Base-by-base conservation (phyloP, 1,140 invertebrate species). In the Diprion similis region DNA sequence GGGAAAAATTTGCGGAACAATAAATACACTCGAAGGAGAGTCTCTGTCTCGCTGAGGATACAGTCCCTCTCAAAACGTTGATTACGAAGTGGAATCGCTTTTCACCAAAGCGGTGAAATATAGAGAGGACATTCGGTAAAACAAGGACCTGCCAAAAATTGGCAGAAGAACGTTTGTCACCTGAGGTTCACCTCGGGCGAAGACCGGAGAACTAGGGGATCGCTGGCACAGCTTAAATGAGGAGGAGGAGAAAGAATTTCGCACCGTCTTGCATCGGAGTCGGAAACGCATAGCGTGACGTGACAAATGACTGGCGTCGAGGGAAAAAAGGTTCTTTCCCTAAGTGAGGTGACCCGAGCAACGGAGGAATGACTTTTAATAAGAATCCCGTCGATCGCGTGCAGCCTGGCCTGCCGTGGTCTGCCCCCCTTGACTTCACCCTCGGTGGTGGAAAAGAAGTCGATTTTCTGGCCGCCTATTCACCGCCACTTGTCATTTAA, bases 221-320 rank as follows among this genome's bases (percentile, higher is more conserved):
- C 74, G 76, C 79, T 72, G 46, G 66, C 71, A 37, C 24, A 74
- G 73, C 74, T 76, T 73, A 75, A 70, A 76, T 75, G 75, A 76
- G 75, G 75, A 78, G 76, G 74, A 69, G 76, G 78, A 81, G 78
- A 75, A 77, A 78, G 77, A 75, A 77, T 80, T 77, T n/a, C 59
- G 15, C 59, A 37, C 24, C 24, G 24, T 37, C 2, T 37, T 37
- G 24, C 24, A 37, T 37, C 24, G 15, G 59, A 65, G 15, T 65
- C 15, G 59, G 59, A 15, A 15, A 18, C 18, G 59, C 73, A 65
- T 65, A 15, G 59, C 13, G 66, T 13, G 18, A 24, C 66, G 13
- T 79, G 80, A 84, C 82, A 80, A 83, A 84, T 84, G 79, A 83
- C 78, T 79, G 73, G 77, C 77, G 78, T 80, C 76, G 80, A 77